Base-by-base conservation (phyloP, 2,888 invertebrate species). In the Apocheima hispidaria region DNA sequence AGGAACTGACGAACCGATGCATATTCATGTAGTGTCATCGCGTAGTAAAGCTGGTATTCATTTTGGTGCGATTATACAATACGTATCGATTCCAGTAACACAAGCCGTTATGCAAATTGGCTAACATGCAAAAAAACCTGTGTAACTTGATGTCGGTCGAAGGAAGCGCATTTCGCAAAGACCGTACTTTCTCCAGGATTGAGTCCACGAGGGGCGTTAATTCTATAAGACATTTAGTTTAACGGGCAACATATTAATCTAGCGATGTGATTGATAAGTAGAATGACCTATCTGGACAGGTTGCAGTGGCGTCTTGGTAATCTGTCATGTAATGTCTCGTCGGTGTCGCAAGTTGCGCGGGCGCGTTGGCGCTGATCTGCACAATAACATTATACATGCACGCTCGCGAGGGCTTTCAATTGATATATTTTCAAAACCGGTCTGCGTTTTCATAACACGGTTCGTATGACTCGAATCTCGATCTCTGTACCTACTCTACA, bases 341-440 rank as follows among this genome's bases (percentile, higher is more conserved):
- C 75, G 71, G 75, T 88, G 86, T 87, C 78, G 88, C 84, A 90
- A 88, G 78, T 65, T 69, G 69, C 64, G 65, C 66, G 66, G 70
- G 75, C 69, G 69, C 64, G 62, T 61, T 65, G 70, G 76, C 68
- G 74, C 68, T 69, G 77, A 79, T 78, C 78, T 75, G 78, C 83
- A 90, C 86, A 89, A 90, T 91, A 88, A 88, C 83, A 88, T 88
- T 86, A 87, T 85, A 87, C 86, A 87, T 83, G 78, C 83, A 77
- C 79, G 72, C 71, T 73, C 77, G 73, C 77, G 80, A 84, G 79
- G 83, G 84, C 86, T 89, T 90, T 86, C 89, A 88, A 90, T 88
- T 90, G 88, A 90, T 92, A 88, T 89, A 92, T 91, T 89, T 90
- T 86, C 82, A 80, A 86, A 90, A 90, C 88, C 88, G 84, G 90